Evolutionary conservation across 2,113 vertebrate genomes (phyloP), one percentile per base, ranked within the genome.

Genomic region (Fulica atra): DNA sequence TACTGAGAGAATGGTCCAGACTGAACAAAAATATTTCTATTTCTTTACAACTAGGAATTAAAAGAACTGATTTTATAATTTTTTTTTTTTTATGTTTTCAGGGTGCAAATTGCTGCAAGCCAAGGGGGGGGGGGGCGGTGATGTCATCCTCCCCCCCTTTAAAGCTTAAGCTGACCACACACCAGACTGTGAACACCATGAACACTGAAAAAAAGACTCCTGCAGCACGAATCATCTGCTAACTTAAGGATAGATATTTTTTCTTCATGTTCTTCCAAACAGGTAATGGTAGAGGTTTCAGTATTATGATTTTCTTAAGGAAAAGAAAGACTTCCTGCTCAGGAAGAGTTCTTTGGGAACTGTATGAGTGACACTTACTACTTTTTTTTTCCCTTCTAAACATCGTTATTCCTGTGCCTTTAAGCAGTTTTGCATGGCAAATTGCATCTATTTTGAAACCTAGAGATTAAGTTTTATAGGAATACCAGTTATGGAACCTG

Each of bases 391-490:
- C 6, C 6, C 26, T 86, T 88, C 68, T 66, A 84, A 74, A 40
- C 14, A 18, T 88, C 76, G 35, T 93, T 92, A 79, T 93, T 94
- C 91, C 66, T 74, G 61, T 92, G 61, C 68, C 70, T 94, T 93
- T 92, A 96, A 95, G 96, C 59, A 53, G 85, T 53, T 94, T 93
- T 92, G 25, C 77, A 51, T 59, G 65, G 46, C 81, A 86, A 82
- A 81, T 94, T 20, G 9, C 83, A 56, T 92, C 73, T 91, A 33
- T 93, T 95, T 92, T 91, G 77, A 95, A 95, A 81, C 50, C 11
- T 44, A 57, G 53, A 81, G 57, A 95, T 36, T 72, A 53, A 71
- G 57, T 92, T 93, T 91, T 91, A 10, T 64, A 78, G 56, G 81
- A 95, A 92, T 72, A 89, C 56, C 11, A 61, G 70, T 91, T 80